Evolutionary conservation across 2,888 invertebrate genomes (phyloP).

Genomic region (Stenurella melanura): DNA sequence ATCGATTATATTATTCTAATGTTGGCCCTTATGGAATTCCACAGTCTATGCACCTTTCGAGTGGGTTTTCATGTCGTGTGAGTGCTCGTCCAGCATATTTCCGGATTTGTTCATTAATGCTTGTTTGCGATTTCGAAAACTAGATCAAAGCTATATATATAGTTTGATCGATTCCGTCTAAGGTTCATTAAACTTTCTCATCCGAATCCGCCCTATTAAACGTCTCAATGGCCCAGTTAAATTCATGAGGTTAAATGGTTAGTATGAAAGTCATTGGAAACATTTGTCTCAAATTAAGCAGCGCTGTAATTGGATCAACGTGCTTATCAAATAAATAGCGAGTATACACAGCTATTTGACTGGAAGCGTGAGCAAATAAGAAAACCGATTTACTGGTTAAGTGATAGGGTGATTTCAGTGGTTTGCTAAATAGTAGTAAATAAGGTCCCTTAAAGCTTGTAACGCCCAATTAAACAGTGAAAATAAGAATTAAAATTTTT

Average conservation of each 20-base stretch:
- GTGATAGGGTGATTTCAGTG: no score
- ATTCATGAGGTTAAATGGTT: not conserved
- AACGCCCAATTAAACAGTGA: no score
- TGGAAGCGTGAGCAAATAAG: no score
- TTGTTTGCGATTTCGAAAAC: not conserved
- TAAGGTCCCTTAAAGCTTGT: no score
- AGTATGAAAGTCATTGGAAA: not conserved
- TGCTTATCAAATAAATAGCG: no score
- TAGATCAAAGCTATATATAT: slow-evolving; percentile 1
- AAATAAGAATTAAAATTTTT: no score
- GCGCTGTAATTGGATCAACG: no score
- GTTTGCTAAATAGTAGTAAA: no score
- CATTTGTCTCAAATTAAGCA: no score
- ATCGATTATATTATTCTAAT: not conserved
- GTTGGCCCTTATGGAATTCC: not conserved
- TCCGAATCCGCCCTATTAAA: not conserved
- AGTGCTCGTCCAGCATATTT: not conserved
- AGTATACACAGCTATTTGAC: no score
- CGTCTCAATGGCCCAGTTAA: not conserved
- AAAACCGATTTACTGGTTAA: no score
- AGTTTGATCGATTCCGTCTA: not conserved
- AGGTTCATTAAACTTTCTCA: slow-evolving; percentile 15
- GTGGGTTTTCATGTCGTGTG: not conserved
- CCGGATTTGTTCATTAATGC: not conserved
- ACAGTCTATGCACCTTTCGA: not conserved